These are phyloP conservation scores for Microtus pennsylvanicus DNA, from an alignment of 2,113 vertebrate species.

Conservation along the genomic window DNA sequence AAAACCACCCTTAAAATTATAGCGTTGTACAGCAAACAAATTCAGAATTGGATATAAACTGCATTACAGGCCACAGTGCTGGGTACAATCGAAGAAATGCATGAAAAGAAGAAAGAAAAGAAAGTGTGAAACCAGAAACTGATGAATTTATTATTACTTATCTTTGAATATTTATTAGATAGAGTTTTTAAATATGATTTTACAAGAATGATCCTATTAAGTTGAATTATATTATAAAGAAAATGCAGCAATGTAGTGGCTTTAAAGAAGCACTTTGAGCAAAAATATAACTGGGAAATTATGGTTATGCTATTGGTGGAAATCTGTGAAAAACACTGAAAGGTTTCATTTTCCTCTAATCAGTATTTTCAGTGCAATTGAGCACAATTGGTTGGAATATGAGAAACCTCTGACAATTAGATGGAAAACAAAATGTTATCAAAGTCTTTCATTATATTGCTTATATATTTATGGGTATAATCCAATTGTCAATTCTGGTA, in stretches of 20 bases:
- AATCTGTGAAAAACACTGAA: neutral
- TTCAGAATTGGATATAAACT: neutral
- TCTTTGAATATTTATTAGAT: neutral
- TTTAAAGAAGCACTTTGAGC: neutral
- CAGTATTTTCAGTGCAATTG: neutral
- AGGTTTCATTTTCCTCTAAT: neutral
- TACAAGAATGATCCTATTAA: neutral
- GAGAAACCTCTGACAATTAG: neutral
- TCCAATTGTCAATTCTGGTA: neutral
- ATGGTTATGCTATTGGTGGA: neutral
- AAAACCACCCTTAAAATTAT: neutral
- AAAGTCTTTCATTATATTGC: neutral
- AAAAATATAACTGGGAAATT: neutral
- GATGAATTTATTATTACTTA: neutral
- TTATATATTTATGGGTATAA: neutral
- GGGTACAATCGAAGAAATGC: neutral
- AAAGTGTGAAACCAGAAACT: neutral
- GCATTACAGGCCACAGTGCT: neutral
- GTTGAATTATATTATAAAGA: neutral
- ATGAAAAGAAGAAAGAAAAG: neutral
- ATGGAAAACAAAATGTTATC: neutral
- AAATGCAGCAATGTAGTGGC: neutral
- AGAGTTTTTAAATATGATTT: neutral
- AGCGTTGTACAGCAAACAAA: neutral
- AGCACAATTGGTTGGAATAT: neutral